phyloP scores from a whole-genome alignment of 1,140 invertebrate species.

The Trinorchestia longiramus region DNA sequence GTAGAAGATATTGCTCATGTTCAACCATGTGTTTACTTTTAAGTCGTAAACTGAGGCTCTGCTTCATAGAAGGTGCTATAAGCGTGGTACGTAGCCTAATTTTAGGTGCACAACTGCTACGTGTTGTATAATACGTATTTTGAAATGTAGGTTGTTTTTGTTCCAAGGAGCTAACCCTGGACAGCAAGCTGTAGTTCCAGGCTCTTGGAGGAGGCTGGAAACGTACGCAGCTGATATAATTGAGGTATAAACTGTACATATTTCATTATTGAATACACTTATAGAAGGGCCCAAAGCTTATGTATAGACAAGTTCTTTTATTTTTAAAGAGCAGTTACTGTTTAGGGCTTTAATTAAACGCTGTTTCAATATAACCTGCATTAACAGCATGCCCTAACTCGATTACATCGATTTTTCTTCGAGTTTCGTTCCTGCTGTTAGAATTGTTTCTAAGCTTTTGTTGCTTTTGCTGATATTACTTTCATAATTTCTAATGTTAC shows the following conservation, averaged over 20 bases:
- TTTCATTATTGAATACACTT: background rate
- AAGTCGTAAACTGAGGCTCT: background rate
- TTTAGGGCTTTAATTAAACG: background rate
- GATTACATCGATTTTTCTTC: too few species aligned
- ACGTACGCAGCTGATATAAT: conserved; percentile 80
- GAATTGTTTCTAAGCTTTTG: background rate
- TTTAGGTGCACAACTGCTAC: background rate
- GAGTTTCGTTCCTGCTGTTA: too few species aligned
- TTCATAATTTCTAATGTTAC: background rate
- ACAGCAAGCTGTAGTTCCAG: conserved; percentile 74
- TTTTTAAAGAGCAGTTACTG: background rate
- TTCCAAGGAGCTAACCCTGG: background rate
- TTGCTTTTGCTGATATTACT: background rate
- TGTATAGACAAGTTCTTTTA: background rate
- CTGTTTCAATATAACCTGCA: background rate
- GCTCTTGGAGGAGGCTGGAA: conserved; percentile 81
- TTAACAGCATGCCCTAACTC: too few species aligned
- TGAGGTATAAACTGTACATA: conserved; percentile 64
- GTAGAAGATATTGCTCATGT: too few species aligned
- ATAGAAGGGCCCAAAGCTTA: background rate
- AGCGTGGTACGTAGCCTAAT: background rate
- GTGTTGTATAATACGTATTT: background rate
- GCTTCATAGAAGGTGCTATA: background rate
- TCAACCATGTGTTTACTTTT: background rate
- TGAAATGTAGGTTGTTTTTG: background rate